Evolutionary conservation across 2,888 invertebrate genomes (phyloP).

Genomic region (Hyppa rectilinea): DNA sequence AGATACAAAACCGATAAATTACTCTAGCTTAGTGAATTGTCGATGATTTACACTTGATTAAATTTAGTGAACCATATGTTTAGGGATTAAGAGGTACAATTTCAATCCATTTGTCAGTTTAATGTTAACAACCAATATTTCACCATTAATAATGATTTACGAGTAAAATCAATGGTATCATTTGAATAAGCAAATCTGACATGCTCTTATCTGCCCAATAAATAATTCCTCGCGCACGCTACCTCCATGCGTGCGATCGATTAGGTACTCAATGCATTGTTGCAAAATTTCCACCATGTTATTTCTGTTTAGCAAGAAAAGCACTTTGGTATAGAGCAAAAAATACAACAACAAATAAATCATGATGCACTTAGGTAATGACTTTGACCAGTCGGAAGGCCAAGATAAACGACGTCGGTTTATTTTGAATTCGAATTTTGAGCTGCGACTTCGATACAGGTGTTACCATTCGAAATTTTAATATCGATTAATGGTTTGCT

Average conservation of each 20-base stretch:
- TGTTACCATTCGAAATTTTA: conserved; percentile 8
- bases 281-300: conserved; percentile 47
- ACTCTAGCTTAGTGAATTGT: conserved; percentile 5
- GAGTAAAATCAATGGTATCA: conserved; percentile 45
- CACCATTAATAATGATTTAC: conserved; percentile 48
- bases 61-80: conserved; percentile 21
- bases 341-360: conserved; percentile 44
- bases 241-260: conserved; percentile 31
- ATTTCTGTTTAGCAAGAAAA: conserved; percentile 42
- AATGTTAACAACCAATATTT: conserved; percentile 49
- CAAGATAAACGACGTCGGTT: conserved; percentile 7
- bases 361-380: conserved; percentile 46
- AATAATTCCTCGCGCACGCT: conserved; percentile 49
- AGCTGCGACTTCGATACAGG: conserved; percentile 12
- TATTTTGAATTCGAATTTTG: conserved; percentile 20
- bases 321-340: conserved; percentile 37
- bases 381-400: conserved; percentile 34
- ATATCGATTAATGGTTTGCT: not conserved
- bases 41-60: conserved; percentile 20
- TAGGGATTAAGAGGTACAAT: conserved; percentile 16
- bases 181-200: conserved; percentile 58
- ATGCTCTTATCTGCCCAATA: conserved; percentile 58
- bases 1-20: conserved; percentile 26
- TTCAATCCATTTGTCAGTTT: conserved; percentile 41
- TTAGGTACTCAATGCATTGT: conserved; percentile 60